These are phyloP conservation scores for Catharus ustulatus DNA, from an alignment of 2,797 vertebrate genomes.

Conservation along the genomic window DNA sequence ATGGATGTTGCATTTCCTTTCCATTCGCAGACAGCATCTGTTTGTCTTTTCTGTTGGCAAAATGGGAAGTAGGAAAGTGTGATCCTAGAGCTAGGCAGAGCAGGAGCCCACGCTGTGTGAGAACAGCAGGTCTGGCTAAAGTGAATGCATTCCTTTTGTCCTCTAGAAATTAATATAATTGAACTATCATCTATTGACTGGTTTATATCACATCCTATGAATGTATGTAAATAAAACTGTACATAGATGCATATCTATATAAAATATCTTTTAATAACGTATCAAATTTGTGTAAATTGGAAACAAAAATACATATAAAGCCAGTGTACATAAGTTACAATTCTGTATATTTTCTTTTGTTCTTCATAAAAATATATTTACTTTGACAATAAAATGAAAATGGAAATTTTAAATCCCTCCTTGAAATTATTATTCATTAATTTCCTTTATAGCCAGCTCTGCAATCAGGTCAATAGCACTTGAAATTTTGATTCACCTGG, in stretches of 20 bases:
- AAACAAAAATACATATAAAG: conserved; percentile 84
- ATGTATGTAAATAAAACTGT: conserved; percentile 95
- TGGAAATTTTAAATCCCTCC: conserved; percentile 69
- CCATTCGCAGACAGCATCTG: conserved; percentile 7
- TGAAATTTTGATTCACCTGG: conserved; percentile 12
- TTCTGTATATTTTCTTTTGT: conserved; percentile 92
- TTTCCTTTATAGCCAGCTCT: conserved; percentile 37
- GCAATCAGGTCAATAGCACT: not conserved
- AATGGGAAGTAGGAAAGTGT: conserved; percentile 46
- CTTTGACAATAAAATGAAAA: conserved; percentile 91
- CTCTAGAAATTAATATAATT: conserved; percentile 84
- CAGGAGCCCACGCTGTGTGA: not conserved
- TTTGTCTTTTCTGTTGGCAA: conserved; percentile 57
- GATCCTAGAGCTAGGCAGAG: conserved; percentile 44
- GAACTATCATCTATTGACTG: conserved; percentile 84
- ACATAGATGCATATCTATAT: conserved; percentile 82
- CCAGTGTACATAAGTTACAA: conserved; percentile 90
- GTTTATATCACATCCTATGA: conserved; percentile 93
- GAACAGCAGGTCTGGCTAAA: conserved; percentile 58
- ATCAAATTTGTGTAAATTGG: conserved; percentile 88
- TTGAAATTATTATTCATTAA: conserved; percentile 37
- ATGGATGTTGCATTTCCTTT: conserved; percentile 65
- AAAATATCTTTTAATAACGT: conserved; percentile 85
- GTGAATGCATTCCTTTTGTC: conserved; percentile 86
- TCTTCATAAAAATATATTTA: conserved; percentile 92